Base-by-base conservation (phyloP, 2,888 invertebrate species). In the Harpagoxenus sublaevis region DNA sequence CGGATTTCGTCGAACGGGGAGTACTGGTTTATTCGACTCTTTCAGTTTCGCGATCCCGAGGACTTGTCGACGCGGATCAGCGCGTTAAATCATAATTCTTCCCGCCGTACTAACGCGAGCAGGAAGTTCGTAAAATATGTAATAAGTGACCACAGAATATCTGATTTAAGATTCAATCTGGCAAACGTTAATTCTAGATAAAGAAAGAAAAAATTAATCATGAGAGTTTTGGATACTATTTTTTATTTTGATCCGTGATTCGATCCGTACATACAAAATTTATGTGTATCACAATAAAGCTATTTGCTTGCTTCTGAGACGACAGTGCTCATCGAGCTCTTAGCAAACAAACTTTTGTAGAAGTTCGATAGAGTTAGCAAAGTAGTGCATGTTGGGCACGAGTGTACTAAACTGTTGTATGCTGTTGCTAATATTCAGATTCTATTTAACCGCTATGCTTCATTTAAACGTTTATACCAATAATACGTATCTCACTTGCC, bases 291-390 rank as follows among this genome's bases (percentile, higher is more conserved):
- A 65, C 23, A 18, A 8, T 66, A 66, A 45, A 66, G 65, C 45
- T 42, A 42, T 65, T 65, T 65, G 42, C 42, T 66, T 3, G 45
- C 28, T 45, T 8, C 28, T 12, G 65, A 66, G 28, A 1, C 65
- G 65, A 45, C 65, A 45, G 42, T 66, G 15, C 65, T 66, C 65
- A 45, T 66, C 28, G 65, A 66, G 65, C 8, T 2, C 65, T 66
- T 45, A 45, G 28, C 42, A 28, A 28, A 45, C 28, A 8, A 66
- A 66, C 65, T 66, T 66, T 66, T 66, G 65, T 66, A 28, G 45
- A 66, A 66, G 65, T 66, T 66, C 65, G 28, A 66, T 66, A 45
- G 65, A 66, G 65, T 66, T 66, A 42, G 45, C 15, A 28, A 45
- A 66, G 45, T 66, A 66, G 65, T 28, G 28, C 65, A 66, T 10